Evolutionary conservation across 2,113 vertebrate genomes (phyloP).

Genomic region (Oncorhynchus masou): DNA sequence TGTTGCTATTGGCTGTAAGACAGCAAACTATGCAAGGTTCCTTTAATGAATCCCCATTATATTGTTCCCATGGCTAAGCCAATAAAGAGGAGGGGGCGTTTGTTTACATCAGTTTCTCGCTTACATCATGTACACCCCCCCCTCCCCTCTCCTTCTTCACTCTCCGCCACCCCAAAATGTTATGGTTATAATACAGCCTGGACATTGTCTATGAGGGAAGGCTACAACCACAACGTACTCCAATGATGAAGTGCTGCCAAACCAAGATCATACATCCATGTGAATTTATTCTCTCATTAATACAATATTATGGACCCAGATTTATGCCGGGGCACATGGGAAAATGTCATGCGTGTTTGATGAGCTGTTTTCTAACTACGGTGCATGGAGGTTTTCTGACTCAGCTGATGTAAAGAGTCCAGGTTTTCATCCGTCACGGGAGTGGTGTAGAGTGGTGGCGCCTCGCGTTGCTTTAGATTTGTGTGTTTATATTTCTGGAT

Average conservation of each 20-base stretch:
- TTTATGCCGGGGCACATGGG: not conserved
- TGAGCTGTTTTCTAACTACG: not conserved
- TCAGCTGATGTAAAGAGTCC: not conserved
- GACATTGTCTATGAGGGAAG: too few species aligned
- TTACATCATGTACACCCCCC: not conserved
- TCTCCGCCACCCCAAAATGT: not conserved
- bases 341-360: not conserved
- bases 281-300: not conserved
- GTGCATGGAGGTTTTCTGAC: not conserved
- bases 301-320: not conserved
- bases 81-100: constrained; percentile 11
- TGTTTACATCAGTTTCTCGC: constrained; percentile 14
- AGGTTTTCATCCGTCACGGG: not conserved
- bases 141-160: not conserved
- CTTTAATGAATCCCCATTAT: constrained; percentile 8
- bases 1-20: constrained; percentile 2
- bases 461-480: not conserved
- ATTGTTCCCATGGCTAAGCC: constrained; percentile 19
- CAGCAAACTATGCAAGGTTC: constrained; percentile 3
- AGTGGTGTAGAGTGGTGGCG: not conserved
- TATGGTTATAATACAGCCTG: too few species aligned
- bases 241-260: not conserved
- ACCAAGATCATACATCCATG: not conserved
- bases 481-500: not conserved
- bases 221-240: not conserved